phyloP scores from a whole-genome alignment of 2,797 vertebrate species.

The Urocyon cinereoargenteus region DNA sequence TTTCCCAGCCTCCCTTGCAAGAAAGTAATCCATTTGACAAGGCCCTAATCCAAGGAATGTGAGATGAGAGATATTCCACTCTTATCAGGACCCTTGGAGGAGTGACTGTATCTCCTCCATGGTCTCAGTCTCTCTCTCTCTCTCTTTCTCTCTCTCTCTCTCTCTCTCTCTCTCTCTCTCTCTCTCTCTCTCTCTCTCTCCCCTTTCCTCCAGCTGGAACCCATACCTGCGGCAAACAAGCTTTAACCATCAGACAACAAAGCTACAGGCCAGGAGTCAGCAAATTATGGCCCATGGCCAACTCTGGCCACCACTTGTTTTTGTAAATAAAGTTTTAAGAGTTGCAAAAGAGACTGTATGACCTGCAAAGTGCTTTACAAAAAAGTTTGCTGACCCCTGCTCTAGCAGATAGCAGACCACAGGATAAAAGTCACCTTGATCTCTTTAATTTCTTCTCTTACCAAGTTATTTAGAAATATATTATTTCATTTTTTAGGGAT shows the following conservation, averaged over 20 bases:
- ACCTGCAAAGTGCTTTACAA: not conserved
- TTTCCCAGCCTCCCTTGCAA: slow-evolving; percentile 11
- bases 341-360: not conserved
- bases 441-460: slow-evolving; percentile 1
- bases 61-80: not conserved
- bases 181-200: too few relatives aligned
- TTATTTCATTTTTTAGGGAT: slow-evolving; percentile 8
- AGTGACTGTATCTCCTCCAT: not conserved
- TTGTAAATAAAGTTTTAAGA: not conserved
- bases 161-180: not conserved
- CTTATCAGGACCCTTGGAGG: not conserved
- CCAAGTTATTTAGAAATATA: not conserved
- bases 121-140: not conserved
- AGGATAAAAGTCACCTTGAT: not conserved
- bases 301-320: not conserved
- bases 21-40: not conserved
- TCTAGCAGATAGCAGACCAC: not conserved
- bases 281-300: not conserved
- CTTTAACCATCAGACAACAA: not conserved
- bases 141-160: too few relatives aligned
- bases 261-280: not conserved
- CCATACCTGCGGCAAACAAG: not conserved
- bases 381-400: not conserved
- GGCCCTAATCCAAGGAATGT: not conserved
- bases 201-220: not conserved